Conservation (phyloP, 2,113 vertebrate genomes). For the Centropus bengalensis region DNA sequence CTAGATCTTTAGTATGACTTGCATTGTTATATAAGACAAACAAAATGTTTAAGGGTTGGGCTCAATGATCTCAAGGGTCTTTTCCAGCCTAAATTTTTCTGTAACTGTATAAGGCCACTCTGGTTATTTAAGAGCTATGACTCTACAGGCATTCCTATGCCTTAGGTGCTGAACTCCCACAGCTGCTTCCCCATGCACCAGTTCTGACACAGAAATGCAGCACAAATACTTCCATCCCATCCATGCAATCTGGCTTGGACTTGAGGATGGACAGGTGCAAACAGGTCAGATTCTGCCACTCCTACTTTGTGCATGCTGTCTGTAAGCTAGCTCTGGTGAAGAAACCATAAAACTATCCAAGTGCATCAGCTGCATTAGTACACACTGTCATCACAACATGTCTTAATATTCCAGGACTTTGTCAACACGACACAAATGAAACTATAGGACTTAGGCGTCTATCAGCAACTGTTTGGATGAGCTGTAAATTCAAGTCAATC, state of each 20-base stretch:
- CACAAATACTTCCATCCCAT: background rate
- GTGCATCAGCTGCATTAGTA: background rate
- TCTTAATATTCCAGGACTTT: background rate
- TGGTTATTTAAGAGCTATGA: background rate
- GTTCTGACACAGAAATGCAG: background rate
- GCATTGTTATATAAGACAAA: background rate
- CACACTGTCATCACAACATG: background rate
- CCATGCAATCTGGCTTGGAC: background rate
- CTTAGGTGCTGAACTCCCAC: background rate
- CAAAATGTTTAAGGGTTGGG: background rate
- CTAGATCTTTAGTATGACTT: background rate
- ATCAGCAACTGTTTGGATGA: background rate
- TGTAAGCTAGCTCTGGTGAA: background rate
- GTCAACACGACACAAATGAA: background rate
- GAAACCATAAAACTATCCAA: background rate
- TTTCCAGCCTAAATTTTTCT: background rate
- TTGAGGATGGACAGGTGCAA: background rate
- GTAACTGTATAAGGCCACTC: background rate
- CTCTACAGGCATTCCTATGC: background rate
- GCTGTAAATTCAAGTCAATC: background rate
- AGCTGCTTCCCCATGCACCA: background rate
- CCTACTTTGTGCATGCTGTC: background rate
- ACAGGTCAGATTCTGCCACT: background rate
- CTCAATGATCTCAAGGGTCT: background rate
- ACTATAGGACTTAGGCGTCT: background rate